Conservation (phyloP, 2,888 invertebrate species). For the Hemistola chrysoprasaria region DNA sequence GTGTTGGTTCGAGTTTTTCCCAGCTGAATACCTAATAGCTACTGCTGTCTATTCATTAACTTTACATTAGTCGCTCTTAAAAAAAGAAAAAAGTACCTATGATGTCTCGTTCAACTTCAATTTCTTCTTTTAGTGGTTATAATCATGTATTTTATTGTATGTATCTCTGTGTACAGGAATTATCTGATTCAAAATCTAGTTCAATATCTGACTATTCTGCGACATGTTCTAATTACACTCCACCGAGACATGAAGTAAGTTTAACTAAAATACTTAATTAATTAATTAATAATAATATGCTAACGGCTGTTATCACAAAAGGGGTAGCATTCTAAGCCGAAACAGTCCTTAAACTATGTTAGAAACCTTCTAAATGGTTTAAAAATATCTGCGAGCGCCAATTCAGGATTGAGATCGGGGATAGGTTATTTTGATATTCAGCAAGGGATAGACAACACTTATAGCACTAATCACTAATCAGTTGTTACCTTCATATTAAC, state of each 20-base stretch:
- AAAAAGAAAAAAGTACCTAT: slow-evolving; percentile 23
- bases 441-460: slow-evolving; percentile 24
- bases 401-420: slow-evolving; percentile 24
- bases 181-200: slow-evolving; percentile 13
- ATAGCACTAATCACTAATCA: slow-evolving; percentile 26
- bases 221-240: slow-evolving; percentile 28
- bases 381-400: slow-evolving; percentile 22
- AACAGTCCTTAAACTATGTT: slow-evolving; percentile 7
- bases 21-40: slow-evolving; percentile 24
- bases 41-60: slow-evolving; percentile 23
- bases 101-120: slow-evolving; percentile 23
- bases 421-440: slow-evolving; percentile 23
- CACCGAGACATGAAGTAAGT: slow-evolving; percentile 24
- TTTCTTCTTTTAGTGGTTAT: slow-evolving; percentile 23
- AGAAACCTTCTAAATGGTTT: slow-evolving; percentile 23
- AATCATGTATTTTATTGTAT: slow-evolving; percentile 25
- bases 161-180: slow-evolving; percentile 21
- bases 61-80: slow-evolving; percentile 24
- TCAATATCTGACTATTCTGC: slow-evolving; percentile 21
- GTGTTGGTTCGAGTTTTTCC: slow-evolving; percentile 8
- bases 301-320: slow-evolving; percentile 18
- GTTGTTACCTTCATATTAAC: slow-evolving; percentile 25
- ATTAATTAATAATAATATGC: slow-evolving; percentile 16
- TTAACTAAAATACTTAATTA: slow-evolving; percentile 19
- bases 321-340: slow-evolving; percentile 21